A percentile compares a stretch with the other conserved stretches of the same genome.
These are phyloP conservation scores for Nyctibius grandis DNA, from an alignment of 2,797 vertebrate genomes.

Conservation along the genomic window DNA sequence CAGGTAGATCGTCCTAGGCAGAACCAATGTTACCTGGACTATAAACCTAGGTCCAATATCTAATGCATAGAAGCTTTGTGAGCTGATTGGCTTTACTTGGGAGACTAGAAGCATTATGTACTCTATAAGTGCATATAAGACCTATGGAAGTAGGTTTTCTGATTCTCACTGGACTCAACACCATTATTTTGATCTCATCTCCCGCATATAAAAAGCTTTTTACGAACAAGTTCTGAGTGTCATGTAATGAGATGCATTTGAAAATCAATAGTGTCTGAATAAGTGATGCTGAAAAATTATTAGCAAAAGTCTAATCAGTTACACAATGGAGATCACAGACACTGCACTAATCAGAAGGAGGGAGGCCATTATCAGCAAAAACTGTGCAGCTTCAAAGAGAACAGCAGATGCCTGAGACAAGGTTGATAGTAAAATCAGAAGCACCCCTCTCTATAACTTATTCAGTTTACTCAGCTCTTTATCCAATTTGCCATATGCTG, in stretches of 20 bases:
- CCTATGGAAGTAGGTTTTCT: neutral
- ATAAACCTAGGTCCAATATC: neutral
- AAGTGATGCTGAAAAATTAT: neutral
- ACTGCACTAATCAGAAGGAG: neutral
- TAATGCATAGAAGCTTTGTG: neutral
- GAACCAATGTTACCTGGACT: neutral
- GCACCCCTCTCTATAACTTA: neutral
- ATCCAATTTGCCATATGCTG: slow-evolving; percentile 44
- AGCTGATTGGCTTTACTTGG: neutral
- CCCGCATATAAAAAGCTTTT: neutral
- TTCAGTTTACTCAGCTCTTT: neutral
- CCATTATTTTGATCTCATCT: neutral
- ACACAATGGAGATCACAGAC: neutral
- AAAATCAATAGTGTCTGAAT: neutral
- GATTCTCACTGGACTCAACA: neutral
- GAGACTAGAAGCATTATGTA: neutral
- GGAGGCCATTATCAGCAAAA: neutral
- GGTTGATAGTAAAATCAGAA: slow-evolving; percentile 14
- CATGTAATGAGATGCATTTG: neutral
- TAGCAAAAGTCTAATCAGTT: neutral
- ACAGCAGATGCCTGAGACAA: slow-evolving; percentile 1
- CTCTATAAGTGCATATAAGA: neutral
- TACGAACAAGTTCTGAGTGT: neutral
- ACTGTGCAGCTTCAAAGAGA: neutral
- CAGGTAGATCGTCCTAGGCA: neutral